Conservation (phyloP, 2,113 vertebrate species). For the Mandrillus leucophaeus region DNA sequence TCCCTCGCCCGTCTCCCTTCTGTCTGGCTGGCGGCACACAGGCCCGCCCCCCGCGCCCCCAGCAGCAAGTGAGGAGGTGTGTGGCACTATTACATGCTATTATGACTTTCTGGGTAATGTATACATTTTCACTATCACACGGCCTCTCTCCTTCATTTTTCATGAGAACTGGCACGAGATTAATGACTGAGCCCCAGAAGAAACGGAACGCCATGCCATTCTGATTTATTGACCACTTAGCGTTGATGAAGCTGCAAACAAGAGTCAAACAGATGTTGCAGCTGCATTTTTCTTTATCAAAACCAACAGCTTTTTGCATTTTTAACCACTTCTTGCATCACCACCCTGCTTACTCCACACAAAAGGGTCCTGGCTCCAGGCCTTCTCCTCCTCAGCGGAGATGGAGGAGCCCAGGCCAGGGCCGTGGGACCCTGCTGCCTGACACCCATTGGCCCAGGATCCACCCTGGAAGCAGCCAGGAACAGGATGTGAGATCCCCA, state of each 20-base stretch:
- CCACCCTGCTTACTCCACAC: constrained; percentile 38
- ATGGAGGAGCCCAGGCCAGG: accelerated
- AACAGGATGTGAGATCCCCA: accelerated
- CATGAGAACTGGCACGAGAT: constrained; percentile 87
- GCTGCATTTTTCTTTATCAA: constrained; percentile 93
- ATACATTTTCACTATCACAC: constrained; percentile 74
- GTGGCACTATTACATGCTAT: constrained; percentile 60
- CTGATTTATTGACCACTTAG: constrained; percentile 99
- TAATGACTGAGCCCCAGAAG: constrained; percentile 90
- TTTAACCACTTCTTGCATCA: constrained; percentile 58
- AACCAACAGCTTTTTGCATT: constrained; percentile 78
- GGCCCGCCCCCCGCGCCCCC: background rate
- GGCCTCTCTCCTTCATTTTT: constrained; percentile 86
- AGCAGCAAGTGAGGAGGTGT: constrained; percentile 64
- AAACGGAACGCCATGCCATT: constrained; percentile 86
- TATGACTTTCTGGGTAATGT: constrained; percentile 80
- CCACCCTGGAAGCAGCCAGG: background rate
- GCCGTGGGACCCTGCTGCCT: accelerated
- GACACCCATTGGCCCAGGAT: background rate
- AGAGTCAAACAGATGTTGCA: constrained; percentile 93
- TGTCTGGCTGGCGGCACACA: background rate
- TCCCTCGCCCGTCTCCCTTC: constrained; percentile 33
- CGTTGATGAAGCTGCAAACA: constrained; percentile 96
- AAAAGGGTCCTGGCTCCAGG: background rate
- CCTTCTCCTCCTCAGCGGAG: accelerated